Evolutionary conservation across 2,113 vertebrate species (phyloP).

Genomic region (Sinosuthora webbiana): DNA sequence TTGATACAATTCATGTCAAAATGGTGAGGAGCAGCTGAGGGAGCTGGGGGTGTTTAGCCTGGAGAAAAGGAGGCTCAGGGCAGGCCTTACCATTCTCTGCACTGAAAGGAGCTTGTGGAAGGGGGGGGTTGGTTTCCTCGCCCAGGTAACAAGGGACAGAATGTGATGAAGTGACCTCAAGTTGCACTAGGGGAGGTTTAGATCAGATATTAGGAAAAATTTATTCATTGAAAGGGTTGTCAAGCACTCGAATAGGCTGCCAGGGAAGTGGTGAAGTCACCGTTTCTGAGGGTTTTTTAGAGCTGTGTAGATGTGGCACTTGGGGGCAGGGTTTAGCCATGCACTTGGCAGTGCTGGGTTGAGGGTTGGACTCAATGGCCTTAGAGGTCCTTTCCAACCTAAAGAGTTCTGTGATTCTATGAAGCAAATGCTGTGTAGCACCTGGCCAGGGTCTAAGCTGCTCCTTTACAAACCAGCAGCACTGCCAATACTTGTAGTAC

Average conservation of each 20-base stretch:
- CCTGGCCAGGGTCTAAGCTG: not conserved
- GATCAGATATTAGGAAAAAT: not conserved
- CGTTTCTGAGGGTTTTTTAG: not conserved
- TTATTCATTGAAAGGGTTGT: not conserved
- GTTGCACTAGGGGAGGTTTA: not conserved
- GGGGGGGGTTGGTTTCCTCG: not conserved
- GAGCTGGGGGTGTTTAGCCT: not conserved
- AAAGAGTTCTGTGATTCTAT: not conserved
- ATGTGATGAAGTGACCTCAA: not conserved
- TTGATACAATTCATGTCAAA: not conserved
- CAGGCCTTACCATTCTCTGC: no score
- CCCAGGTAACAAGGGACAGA: no score
- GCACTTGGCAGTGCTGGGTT: not conserved
- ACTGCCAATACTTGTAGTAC: not conserved
- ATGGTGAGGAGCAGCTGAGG: not conserved
- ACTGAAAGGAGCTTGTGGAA: not conserved
- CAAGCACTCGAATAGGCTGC: not conserved
- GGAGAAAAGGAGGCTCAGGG: not conserved
- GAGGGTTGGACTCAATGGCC: fast-evolving
- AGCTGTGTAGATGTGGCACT: not conserved
- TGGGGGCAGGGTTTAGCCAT: not conserved
- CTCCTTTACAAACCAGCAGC: not conserved
- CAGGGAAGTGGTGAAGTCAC: not conserved
- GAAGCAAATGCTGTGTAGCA: not conserved
- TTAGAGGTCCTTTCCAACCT: not conserved